Conservation (phyloP, 2,888 invertebrate genomes). For the Merodon equestris region DNA sequence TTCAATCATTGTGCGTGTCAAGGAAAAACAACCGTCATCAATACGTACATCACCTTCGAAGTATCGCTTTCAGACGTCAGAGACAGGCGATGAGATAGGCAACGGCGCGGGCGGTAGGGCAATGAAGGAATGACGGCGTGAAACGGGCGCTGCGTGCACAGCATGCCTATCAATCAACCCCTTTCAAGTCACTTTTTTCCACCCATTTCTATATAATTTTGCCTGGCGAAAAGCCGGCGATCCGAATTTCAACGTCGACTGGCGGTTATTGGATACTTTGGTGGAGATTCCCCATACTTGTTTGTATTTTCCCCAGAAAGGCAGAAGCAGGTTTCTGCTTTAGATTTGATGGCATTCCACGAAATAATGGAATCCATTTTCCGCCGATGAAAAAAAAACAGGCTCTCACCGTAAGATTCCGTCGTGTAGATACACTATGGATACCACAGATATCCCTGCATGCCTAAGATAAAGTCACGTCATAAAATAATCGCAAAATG, state of each 20-base stretch:
- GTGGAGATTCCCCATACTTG: background rate
- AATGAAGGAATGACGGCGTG: background rate
- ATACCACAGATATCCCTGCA: conserved; percentile 37
- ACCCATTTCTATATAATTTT: conserved; percentile 21
- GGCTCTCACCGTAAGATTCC: conserved; percentile 33
- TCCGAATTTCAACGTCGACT: background rate
- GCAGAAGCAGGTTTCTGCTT: too few relatives aligned
- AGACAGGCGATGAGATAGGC: background rate
- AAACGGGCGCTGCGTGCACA: conserved; percentile 52
- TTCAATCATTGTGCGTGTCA: conserved; percentile 64
- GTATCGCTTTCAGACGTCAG: background rate
- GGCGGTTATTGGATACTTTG: conserved; percentile 26
- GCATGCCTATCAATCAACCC: conserved; percentile 60
- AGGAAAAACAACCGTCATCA: conserved; percentile 61
- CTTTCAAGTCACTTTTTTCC: conserved; percentile 33
- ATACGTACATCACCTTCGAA: conserved; percentile 47
- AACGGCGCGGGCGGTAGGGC: background rate
- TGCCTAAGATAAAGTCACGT: conserved; percentile 2
- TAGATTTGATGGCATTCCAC: too few relatives aligned
- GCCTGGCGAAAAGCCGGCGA: background rate
- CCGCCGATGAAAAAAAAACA: too few relatives aligned
- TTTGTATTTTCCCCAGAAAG: too few relatives aligned
- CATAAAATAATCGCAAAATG: conserved; percentile 42
- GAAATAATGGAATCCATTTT: too few relatives aligned
- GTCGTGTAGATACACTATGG: conserved; percentile 29